Percentiles rank a stretch among this genome's conserved stretches.
Evolutionary conservation across 2,888 invertebrate species (phyloP).

Genomic region (Callosobruchus maculatus): DNA sequence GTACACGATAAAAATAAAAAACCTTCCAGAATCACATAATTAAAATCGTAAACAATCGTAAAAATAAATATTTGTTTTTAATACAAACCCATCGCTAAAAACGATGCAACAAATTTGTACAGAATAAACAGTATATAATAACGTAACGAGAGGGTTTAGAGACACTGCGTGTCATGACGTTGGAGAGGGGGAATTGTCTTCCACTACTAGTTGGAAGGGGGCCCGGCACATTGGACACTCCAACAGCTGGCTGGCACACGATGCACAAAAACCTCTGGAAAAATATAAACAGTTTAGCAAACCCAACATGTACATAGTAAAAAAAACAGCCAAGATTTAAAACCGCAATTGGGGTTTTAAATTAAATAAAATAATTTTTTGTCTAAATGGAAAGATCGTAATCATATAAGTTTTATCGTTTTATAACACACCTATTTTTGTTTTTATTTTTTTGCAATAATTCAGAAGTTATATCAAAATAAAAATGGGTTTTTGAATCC

Average conservation of each 20-base stretch:
- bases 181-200: conserved; percentile 42
- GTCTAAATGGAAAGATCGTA: too few species aligned
- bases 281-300: neutral
- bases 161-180: conserved; percentile 40
- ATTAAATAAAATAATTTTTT: too few species aligned
- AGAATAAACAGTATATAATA: neutral
- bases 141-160: neutral
- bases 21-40: neutral
- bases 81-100: neutral
- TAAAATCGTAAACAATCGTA: neutral
- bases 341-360: too few species aligned
- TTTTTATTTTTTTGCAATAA: too few species aligned
- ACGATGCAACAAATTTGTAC: conserved; percentile 1
- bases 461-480: too few species aligned
- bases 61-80: neutral
- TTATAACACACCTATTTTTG: too few species aligned
- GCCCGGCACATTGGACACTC: conserved; percentile 87
- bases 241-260: conserved; percentile 72
- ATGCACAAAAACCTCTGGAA: conserved; percentile 78
- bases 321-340: too few species aligned
- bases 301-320: neutral
- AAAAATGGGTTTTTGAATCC: too few species aligned
- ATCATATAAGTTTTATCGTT: too few species aligned
- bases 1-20: neutral
- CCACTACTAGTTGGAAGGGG: conserved; percentile 54